Evolutionary conservation across 2,888 invertebrate genomes (phyloP), one percentile per base, ranked within the genome.

Genomic region (Erebia ligea): DNA sequence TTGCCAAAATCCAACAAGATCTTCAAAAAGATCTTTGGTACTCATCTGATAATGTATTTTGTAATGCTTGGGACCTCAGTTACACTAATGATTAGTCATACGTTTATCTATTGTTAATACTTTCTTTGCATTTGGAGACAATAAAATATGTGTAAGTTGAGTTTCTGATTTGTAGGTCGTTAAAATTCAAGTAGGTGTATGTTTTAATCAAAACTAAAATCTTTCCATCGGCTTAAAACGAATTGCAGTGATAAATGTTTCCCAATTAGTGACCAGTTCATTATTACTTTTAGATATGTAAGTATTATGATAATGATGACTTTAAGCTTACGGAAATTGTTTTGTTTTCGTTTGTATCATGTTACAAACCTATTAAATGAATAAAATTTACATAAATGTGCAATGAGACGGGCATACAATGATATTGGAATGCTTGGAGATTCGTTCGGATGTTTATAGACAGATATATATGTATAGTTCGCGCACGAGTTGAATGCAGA

Each of bases 291-390:
- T 2, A 42, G 17, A 11, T 59, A 59, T 59, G 5, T 42, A 10
- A 9, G 42, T 34, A 59, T n/a, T 2, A n/a, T 58, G 2, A n/a
- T 52, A 59, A 40, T 8, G 57, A n/a, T 25, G 25, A 58, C 40
- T 52, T 40, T n/a, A 59, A 42, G 59, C 17, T 42, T 59, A 59
- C 13, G 25, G 57, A 57, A 57, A 57, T 25, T n/a, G 50, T 52
- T 52, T 52, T n/a, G 50, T n/a, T 57, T 57, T 57, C 57, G 10
- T 5, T 13, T 4, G 25, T 25, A 15, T 8, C n/a, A 34, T 34
- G 34, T 34, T n/a, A 52, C 17, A 9, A 17, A 52, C 17, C 9
- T 52, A 52, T 9, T 9, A 17, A 17, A 17, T 17, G 17, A 9
- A 17, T 17, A n/a, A n/a, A 52, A 52, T 52, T 52, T 52, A 6